These are phyloP conservation scores for Corythornis vintsioides DNA, from an alignment of 2,113 vertebrate genomes.

Conservation along the genomic window DNA sequence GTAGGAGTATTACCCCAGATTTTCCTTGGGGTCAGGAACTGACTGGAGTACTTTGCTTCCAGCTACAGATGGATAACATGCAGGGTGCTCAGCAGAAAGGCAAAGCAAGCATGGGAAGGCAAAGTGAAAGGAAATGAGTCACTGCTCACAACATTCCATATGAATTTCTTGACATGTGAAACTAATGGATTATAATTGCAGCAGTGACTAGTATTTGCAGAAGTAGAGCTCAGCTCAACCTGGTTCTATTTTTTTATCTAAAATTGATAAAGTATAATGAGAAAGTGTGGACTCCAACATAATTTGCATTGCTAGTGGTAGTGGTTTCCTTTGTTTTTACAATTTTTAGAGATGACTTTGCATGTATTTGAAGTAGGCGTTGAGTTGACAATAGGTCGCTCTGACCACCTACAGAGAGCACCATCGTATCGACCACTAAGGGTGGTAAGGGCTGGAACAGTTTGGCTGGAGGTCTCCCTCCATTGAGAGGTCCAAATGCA, in stretches of 20 bases:
- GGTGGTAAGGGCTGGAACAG: background rate
- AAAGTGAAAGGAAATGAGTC: background rate
- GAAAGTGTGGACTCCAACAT: background rate
- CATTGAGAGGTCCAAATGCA: background rate
- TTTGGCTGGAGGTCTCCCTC: background rate
- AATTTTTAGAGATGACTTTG: background rate
- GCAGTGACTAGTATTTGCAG: background rate
- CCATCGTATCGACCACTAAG: no score
- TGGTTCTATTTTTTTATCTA: background rate
- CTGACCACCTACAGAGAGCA: background rate
- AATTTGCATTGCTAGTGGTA: background rate
- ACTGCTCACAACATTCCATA: background rate
- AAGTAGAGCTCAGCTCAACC: background rate
- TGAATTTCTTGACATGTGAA: background rate
- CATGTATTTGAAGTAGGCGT: background rate
- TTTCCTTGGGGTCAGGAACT: background rate
- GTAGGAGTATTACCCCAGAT: background rate
- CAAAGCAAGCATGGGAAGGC: background rate
- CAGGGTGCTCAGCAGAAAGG: background rate
- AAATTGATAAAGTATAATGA: background rate
- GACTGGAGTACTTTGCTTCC: background rate
- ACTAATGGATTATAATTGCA: background rate
- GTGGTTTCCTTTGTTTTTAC: background rate
- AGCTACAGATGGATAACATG: accelerated
- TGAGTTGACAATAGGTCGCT: background rate